phyloP scores from a whole-genome alignment of 2,888 invertebrate species.

The Scaptodrosophila latifasciaeformis region DNA sequence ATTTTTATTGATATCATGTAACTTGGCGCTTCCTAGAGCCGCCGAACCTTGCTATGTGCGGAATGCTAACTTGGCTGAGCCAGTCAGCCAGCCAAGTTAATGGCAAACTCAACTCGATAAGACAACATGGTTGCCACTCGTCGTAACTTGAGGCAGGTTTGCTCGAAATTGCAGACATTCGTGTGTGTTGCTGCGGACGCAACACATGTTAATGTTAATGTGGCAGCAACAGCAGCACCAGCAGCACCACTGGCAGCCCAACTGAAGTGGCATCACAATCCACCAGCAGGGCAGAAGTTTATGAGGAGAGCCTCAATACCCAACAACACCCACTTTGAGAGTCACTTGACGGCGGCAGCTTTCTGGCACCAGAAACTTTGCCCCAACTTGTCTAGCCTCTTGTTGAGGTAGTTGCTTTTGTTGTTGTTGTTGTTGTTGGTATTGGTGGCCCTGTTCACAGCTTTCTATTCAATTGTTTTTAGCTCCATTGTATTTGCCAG shows the following conservation, averaged over 20 bases:
- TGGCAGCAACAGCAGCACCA: constrained; percentile 23
- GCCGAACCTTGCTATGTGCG: constrained; percentile 34
- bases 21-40: constrained; percentile 41
- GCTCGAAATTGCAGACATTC: constrained; percentile 1
- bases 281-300: too few species aligned
- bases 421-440: constrained; percentile 3
- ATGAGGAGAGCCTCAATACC: not conserved
- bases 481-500: constrained; percentile 15
- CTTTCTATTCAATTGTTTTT: constrained; percentile 47
- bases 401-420: not conserved
- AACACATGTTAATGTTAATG: constrained; percentile 30
- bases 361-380: too few species aligned
- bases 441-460: constrained; percentile 35
- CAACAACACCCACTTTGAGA: constrained; percentile 14
- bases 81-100: constrained; percentile 33
- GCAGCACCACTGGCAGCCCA: too few species aligned
- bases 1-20: constrained; percentile 54
- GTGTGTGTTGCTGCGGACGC: too few species aligned
- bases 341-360: constrained; percentile 13
- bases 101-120: constrained; percentile 55
- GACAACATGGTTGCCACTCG: constrained; percentile 43
- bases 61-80: constrained; percentile 41
- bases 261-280: too few species aligned
- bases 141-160: not conserved
- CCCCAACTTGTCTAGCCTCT: constrained; percentile 9